Evolutionary conservation across 1,140 invertebrate species (phyloP), one percentile per base, ranked within the genome.

Genomic region (Drosophila arawakana): DNA sequence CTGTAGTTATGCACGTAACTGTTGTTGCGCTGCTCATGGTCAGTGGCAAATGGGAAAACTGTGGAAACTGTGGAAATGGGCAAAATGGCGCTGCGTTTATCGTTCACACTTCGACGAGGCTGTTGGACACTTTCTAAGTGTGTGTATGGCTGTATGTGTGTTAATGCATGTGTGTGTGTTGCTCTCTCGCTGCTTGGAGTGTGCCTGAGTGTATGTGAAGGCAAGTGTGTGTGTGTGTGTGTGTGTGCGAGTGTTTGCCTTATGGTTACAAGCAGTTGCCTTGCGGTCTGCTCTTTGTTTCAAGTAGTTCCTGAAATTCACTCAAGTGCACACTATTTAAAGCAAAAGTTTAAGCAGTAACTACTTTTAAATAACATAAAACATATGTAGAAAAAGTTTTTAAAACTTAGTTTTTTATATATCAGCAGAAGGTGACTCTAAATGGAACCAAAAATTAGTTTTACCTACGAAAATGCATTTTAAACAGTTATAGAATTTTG

Each of bases 91-190:
- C 58, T 52, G 50, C 79, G 68, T 73, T 80, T 86, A 86, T 86
- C 83, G 78, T 59, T 81, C 73, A 76, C 71, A 86, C 79, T 81
- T 86, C 70, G 71, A 69, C 71, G 76, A 76, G 76, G 71, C 55
- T 59, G 54, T 30, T 39, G 35, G 34, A 18, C 55, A 60, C n/a
- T 37, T 58, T 46, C 35, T 47, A 65, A 59, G 30, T 34, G 25
- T 8, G 49, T 35, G 50, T 13, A 30, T 11, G 10, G 2, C 30
- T 35, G 50, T 13, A 30, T 11, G 10, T 5, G 25, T 30, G 25
- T 30, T 30, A 30, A 30, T 58, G 35, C 15, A n/a, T 37, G 43
- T 37, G 52, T 37, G 52, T 25, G 41, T 18, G 21, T 49, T 30
- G 10, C 41, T 59, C 55, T 58, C 44, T 15, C 15, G 8, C 46